Percentiles rank a stretch among this genome's conserved stretches.
These are phyloP conservation scores for Hyphantria cunea DNA, from an alignment of 1,140 invertebrate species.

Conservation along the genomic window DNA sequence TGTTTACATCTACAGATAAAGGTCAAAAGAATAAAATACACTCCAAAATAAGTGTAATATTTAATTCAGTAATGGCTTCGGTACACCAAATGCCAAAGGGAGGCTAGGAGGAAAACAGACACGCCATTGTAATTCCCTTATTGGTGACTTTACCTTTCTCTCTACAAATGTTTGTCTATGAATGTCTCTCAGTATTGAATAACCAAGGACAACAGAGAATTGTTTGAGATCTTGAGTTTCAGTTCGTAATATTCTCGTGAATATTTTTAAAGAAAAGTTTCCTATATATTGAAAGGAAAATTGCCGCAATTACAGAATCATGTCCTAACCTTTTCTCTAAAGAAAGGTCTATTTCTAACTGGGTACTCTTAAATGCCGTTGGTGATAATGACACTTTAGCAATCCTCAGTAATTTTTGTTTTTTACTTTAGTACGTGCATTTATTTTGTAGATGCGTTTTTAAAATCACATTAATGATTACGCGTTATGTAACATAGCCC, in stretches of 20 bases:
- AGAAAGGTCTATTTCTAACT: too few relatives aligned
- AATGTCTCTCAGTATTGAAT: slow-evolving; percentile 14
- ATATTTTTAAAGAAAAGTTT: too few relatives aligned
- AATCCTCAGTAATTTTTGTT: too few relatives aligned
- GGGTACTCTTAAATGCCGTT: too few relatives aligned
- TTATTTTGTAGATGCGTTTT: too few relatives aligned
- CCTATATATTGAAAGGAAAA: too few relatives aligned
- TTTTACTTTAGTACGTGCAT: too few relatives aligned
- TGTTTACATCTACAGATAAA: not conserved
- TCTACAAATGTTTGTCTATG: slow-evolving; percentile 8
- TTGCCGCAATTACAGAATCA: too few relatives aligned
- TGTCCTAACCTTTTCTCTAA: too few relatives aligned
- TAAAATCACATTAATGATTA: too few relatives aligned
- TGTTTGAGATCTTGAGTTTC: not conserved
- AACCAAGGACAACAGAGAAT: slow-evolving; percentile 2
- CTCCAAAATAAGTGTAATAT: slow-evolving; percentile 10
- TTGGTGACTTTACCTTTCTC: slow-evolving; percentile 17
- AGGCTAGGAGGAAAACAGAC: slow-evolving; percentile 13
- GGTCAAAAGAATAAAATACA: not conserved
- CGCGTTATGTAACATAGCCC: too few relatives aligned
- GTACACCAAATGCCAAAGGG: not conserved
- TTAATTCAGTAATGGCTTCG: slow-evolving; percentile 12
- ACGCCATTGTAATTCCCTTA: slow-evolving; percentile 15
- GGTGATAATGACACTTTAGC: too few relatives aligned
- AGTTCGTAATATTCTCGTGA: not conserved